A percentile compares a stretch with the other conserved stretches of the same genome.
phyloP scores from a whole-genome alignment of 2,888 invertebrate genomes.

The Pteria penguin region DNA sequence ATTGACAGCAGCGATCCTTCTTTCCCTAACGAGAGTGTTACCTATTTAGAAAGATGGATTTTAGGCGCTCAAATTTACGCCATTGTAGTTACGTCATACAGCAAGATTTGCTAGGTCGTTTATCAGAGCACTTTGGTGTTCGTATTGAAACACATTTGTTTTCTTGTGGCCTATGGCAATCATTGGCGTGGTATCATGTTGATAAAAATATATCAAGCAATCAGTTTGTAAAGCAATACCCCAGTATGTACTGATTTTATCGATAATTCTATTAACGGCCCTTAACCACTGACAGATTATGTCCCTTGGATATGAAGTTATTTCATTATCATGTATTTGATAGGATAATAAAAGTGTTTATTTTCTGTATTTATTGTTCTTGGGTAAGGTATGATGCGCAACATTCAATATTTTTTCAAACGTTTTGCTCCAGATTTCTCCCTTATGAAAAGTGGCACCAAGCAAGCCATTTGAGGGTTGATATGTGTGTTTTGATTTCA shows the following conservation, averaged over 20 bases:
- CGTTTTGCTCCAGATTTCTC: too few relatives aligned
- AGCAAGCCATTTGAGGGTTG: too few relatives aligned
- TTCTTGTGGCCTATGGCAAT: not conserved
- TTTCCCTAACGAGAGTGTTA: conserved; percentile 29
- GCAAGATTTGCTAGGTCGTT: not conserved
- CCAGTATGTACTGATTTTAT: not conserved
- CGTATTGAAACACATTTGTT: not conserved
- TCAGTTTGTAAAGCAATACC: conserved; percentile 15
- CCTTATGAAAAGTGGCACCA: too few relatives aligned
- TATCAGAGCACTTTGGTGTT: not conserved
- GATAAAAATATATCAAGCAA: not conserved
- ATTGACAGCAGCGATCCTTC: conserved; percentile 22
- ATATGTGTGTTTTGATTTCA: too few relatives aligned
- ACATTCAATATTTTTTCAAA: too few relatives aligned
- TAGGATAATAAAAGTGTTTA: too few relatives aligned
- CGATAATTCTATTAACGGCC: not conserved
- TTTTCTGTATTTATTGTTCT: too few relatives aligned
- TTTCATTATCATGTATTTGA: too few relatives aligned
- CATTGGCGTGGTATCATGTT: not conserved
- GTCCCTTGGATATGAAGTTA: not conserved
- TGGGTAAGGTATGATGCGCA: too few relatives aligned
- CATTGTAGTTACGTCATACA: conserved; percentile 25
- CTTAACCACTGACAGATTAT: not conserved
- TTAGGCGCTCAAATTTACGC: conserved; percentile 20
- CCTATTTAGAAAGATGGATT: conserved; percentile 21